phyloP scores from a whole-genome alignment of 2,113 vertebrate species.

The Thinocorus orbignyianus region DNA sequence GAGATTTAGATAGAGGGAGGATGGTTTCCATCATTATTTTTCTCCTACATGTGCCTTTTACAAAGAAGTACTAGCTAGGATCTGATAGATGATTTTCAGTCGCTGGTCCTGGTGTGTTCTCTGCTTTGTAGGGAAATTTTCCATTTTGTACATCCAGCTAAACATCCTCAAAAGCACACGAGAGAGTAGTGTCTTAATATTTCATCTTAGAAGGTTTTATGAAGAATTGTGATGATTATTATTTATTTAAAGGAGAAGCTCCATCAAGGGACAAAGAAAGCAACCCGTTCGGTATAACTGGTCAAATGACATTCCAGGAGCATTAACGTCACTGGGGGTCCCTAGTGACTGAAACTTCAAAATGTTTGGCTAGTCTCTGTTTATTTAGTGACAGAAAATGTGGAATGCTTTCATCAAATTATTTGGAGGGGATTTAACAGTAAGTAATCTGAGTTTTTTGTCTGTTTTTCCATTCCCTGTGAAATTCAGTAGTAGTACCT shows the following conservation, averaged over 20 bases:
- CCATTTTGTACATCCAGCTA: not conserved
- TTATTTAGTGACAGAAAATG: not conserved
- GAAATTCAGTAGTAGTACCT: not conserved
- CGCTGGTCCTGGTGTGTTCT: not conserved
- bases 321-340: not conserved
- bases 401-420: not conserved
- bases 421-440: not conserved
- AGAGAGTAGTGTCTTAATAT: not conserved
- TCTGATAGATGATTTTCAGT: not conserved
- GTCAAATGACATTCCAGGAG: slow-evolving; percentile 1
- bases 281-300: not conserved
- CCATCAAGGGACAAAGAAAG: not conserved
- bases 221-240: not conserved
- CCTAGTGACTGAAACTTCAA: not conserved
- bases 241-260: not conserved
- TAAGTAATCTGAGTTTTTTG: not conserved
- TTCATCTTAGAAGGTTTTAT: not conserved
- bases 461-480: not conserved
- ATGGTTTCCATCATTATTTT: not conserved
- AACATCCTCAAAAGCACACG: not conserved
- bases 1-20: not conserved
- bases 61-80: not conserved
- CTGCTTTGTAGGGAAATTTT: not conserved
- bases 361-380: not conserved
- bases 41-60: not conserved